Evolutionary conservation across 2,113 vertebrate genomes (phyloP), one percentile per base, ranked within the genome.

Genomic region (Onychorhynchus coronatus): DNA sequence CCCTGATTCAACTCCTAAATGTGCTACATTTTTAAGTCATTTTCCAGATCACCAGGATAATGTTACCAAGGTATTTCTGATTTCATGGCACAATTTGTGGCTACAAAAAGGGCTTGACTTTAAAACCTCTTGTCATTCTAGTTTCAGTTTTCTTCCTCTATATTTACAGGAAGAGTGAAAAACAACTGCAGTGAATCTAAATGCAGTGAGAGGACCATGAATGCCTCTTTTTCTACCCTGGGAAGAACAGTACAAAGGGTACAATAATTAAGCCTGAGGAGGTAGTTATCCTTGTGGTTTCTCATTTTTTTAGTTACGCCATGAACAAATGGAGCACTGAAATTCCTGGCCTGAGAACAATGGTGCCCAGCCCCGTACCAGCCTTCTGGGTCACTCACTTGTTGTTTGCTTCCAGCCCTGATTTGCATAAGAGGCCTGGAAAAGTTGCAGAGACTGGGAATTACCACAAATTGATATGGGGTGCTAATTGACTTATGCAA

Each of bases 301-400:
- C 23, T 63, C 23, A 14, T 84, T 91, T 68, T 59, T 80, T 71
- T 66, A 24, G 68, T 91, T 71, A 25, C 59, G 47, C 30, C 61
- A 16, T 5, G 73, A 96, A 95, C 90, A 95, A 97, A 91, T n/a
- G 39, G 82, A 82, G 81, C 94, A 71, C 71, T 94, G 93, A 96
- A 95, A 93, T 22, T 33, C 44, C 31, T 20, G 80, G 88, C 67
- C 70, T 67, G 39, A 88, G 82, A 96, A 97, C 80, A 96, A 86
- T 89, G 73, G 84, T 93, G 82, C 37, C 74, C 84, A 80, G 79
- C 37, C 42, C 59, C 1, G 15, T 95, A 90, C 79, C 91, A 88
- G 83, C 77, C 82, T 78, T 68, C 65, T 78, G 78, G 65, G 68
- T 80, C 84, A 87, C 52, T 88, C 78, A 47, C 59, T 91, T 78